Evolutionary conservation across 2,113 vertebrate species (phyloP).

Genomic region (Gasterosteus nipponicus): DNA sequence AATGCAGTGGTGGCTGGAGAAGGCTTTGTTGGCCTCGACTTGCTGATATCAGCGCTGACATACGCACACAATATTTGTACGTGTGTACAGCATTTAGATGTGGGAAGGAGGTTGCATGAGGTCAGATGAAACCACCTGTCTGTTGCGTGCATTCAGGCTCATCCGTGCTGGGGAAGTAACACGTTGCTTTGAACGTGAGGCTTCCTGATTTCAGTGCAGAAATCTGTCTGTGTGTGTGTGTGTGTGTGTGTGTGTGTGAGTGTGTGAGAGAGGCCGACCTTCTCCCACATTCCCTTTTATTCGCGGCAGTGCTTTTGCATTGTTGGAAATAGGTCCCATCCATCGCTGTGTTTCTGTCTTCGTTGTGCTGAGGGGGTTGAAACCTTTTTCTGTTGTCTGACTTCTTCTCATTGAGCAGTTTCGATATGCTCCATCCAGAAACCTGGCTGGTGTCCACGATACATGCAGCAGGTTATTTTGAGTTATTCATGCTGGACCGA

Average conservation of each 20-base stretch:
- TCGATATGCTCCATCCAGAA: slow-evolving; percentile 8
- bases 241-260: background rate
- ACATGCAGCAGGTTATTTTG: too few species aligned
- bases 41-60: slow-evolving; percentile 69
- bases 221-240: background rate
- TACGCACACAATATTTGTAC: slow-evolving; percentile 3
- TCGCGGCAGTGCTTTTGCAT: slow-evolving; percentile 29
- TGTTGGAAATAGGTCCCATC: slow-evolving; percentile 5
- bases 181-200: background rate
- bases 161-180: background rate
- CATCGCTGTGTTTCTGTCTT: slow-evolving; percentile 29
- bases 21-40: slow-evolving; percentile 58
- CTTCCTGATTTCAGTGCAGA: slow-evolving; percentile 3
- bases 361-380: slow-evolving; percentile 40
- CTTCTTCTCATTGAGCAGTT: slow-evolving; percentile 16
- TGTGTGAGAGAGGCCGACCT: background rate
- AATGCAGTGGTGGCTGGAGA: slow-evolving; percentile 47
- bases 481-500: too few species aligned
- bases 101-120: background rate
- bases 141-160: background rate
- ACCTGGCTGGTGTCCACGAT: background rate
- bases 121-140: background rate
- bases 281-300: slow-evolving; percentile 52
- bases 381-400: slow-evolving; percentile 20
- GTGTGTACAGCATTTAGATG: slow-evolving; percentile 17